These are phyloP conservation scores for Paracanthobrama guichenoti DNA, from an alignment of 2,113 vertebrate species.

Conservation along the genomic window DNA sequence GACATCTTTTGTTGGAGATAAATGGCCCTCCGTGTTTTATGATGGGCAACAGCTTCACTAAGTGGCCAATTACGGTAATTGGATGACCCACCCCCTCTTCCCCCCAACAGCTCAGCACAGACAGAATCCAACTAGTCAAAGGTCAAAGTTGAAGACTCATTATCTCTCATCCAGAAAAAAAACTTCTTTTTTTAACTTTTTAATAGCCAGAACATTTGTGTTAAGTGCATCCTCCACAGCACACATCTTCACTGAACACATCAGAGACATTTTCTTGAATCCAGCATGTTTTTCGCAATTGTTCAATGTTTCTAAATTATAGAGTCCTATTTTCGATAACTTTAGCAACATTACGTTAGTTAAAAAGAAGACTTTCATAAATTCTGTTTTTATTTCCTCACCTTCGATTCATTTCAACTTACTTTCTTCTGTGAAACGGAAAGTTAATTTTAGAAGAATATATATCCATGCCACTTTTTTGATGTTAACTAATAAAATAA, in stretches of 20 bases:
- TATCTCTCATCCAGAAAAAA: slow-evolving; percentile 36
- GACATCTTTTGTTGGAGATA: slow-evolving; percentile 46
- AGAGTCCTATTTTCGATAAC: neutral
- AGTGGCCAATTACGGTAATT: slow-evolving; percentile 54
- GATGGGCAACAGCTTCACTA: slow-evolving; percentile 41
- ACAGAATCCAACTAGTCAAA: slow-evolving; percentile 34
- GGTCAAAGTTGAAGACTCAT: slow-evolving; percentile 51
- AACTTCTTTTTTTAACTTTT: slow-evolving; percentile 19
- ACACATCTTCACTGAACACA: slow-evolving; percentile 19
- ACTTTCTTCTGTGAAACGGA: too few relatives aligned
- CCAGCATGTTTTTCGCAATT: neutral
- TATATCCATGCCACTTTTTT: neutral
- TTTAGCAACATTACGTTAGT: neutral
- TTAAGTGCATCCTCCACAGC: slow-evolving; percentile 29
- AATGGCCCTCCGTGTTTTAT: slow-evolving; percentile 43
- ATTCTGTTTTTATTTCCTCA: neutral
- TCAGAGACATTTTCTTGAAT: neutral
- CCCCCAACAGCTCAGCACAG: slow-evolving; percentile 31
- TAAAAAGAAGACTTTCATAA: neutral
- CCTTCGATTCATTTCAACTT: neutral
- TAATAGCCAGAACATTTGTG: slow-evolving; percentile 16
- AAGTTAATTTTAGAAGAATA: neutral
- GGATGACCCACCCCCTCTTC: slow-evolving; percentile 24
- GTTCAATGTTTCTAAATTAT: neutral
- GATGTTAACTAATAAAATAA: too few relatives aligned